Evolutionary conservation across 1,140 invertebrate species (phyloP).

Genomic region (Hypothenemus hampei): DNA sequence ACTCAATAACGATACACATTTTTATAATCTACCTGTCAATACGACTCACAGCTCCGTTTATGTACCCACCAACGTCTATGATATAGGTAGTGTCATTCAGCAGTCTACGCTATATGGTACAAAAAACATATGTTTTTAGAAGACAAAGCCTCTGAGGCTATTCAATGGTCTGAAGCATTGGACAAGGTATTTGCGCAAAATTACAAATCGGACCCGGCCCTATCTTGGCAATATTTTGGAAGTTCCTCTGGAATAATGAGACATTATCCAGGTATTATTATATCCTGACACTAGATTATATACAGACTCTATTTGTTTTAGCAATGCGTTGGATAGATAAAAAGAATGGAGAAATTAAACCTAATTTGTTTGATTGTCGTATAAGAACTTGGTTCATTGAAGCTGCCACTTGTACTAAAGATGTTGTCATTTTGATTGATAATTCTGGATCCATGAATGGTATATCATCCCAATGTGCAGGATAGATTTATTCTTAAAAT

Average conservation of each 20-base stretch:
- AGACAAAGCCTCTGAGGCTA: conserved; percentile 61
- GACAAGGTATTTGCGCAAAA: conserved; percentile 83
- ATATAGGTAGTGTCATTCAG: conserved; percentile 56
- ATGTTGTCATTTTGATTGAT: conserved; percentile 94
- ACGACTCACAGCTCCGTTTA: conserved; percentile 82
- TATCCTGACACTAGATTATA: neutral
- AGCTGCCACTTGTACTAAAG: conserved; percentile 95
- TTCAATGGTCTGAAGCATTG: conserved; percentile 81
- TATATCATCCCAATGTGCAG: conserved; percentile 25
- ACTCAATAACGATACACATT: conserved; percentile 70
- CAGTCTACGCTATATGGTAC: neutral
- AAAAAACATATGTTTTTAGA: conserved; percentile 40
- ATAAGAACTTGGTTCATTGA: conserved; percentile 92
- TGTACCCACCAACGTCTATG: conserved; percentile 90
- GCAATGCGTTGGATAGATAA: conserved; percentile 51
- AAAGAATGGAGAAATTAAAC: conserved; percentile 44
- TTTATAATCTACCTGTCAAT: conserved; percentile 81
- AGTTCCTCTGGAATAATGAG: conserved; percentile 87
- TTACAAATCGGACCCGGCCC: conserved; percentile 79
- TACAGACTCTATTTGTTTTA: conserved; percentile 14
- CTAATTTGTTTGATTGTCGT: conserved; percentile 78
- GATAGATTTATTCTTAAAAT: too few species aligned
- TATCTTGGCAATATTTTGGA: conserved; percentile 96
- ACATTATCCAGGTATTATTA: conserved; percentile 68
- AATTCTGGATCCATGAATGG: conserved; percentile 97